phyloP scores from a whole-genome alignment of 2,113 vertebrate species.

The Acrocephalus kingi region DNA sequence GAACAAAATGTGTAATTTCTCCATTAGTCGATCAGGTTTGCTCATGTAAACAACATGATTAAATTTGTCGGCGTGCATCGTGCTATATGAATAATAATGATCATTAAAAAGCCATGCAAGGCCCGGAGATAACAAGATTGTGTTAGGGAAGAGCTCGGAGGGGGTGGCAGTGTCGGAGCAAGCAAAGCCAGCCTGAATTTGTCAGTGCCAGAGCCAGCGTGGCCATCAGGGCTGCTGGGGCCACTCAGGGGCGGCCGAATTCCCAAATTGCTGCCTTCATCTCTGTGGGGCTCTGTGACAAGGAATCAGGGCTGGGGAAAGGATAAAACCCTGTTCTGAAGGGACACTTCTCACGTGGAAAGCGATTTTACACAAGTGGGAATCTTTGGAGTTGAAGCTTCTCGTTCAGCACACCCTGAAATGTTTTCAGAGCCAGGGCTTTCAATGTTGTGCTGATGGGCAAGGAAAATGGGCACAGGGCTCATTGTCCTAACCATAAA shows the following conservation, averaged over 20 bases:
- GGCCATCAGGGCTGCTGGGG: background rate
- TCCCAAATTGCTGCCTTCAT: fast-evolving
- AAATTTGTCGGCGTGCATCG: background rate
- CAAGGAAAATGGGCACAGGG: background rate
- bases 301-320: fast-evolving
- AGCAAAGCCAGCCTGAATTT: background rate
- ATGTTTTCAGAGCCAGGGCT: background rate
- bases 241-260: too few relatives aligned
- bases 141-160: background rate
- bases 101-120: background rate
- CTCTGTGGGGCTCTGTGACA: background rate
- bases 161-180: background rate
- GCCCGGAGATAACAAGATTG: background rate
- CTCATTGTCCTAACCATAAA: too few relatives aligned
- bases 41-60: conserved; percentile 37
- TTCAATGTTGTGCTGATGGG: fast-evolving
- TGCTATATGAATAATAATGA: conserved; percentile 42
- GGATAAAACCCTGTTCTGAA: background rate
- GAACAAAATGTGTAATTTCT: conserved; percentile 6
- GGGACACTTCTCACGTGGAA: fast-evolving
- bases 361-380: background rate
- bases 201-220: background rate
- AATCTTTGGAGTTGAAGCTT: background rate
- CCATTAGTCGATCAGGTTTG: conserved; percentile 40
- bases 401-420: fast-evolving